These are phyloP conservation scores for Aphaenogaster ashmeadi DNA, from an alignment of 1,140 invertebrate genomes.

Conservation along the genomic window DNA sequence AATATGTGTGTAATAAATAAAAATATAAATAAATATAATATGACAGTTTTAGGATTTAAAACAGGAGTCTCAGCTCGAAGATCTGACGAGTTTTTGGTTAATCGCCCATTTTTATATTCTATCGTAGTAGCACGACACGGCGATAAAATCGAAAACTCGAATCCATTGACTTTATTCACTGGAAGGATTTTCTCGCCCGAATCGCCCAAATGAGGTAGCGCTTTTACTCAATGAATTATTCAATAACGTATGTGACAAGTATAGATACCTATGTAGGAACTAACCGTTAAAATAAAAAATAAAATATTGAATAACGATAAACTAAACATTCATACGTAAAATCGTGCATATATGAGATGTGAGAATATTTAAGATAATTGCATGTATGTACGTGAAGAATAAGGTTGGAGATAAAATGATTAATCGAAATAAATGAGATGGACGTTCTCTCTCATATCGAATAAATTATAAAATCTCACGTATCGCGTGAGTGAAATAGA, in stretches of 20 bases:
- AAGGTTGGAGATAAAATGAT: neutral
- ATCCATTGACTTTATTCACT: slow-evolving; percentile 13
- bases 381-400: neutral
- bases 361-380: neutral
- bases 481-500: neutral
- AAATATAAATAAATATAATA: slow-evolving; percentile 12
- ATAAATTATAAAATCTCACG: neutral
- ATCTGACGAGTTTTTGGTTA: neutral
- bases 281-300: neutral
- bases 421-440: neutral
- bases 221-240: neutral
- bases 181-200: neutral
- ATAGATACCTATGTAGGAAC: neutral
- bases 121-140: neutral
- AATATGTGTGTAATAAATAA: neutral
- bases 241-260: neutral
- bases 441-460: neutral
- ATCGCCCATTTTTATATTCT: slow-evolving; percentile 13
- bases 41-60: slow-evolving; percentile 1
- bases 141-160: neutral
- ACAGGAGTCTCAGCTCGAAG: neutral
- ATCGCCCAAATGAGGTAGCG: neutral
- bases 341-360: neutral
- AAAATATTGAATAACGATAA: neutral
- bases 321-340: neutral